Conservation (phyloP, 1,140 invertebrate genomes). For the Periplaneta americana region DNA sequence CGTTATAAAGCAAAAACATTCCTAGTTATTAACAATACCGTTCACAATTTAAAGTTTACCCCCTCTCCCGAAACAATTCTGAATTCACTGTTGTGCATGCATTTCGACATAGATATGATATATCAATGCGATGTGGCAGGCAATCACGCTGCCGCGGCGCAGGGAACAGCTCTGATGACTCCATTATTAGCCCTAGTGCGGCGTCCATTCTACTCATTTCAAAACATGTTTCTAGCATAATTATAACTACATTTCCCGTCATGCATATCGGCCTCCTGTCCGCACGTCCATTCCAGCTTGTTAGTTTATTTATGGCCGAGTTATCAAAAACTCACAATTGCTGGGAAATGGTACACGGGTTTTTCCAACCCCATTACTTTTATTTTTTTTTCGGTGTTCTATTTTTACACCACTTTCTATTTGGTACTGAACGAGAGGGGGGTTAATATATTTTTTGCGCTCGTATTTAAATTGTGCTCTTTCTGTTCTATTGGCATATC, state of each 20-base stretch:
- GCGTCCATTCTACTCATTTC: background rate
- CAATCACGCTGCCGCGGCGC: background rate
- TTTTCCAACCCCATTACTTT: background rate
- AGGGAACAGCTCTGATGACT: background rate
- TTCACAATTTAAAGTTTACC: no score
- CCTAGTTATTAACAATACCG: background rate
- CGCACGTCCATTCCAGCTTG: background rate
- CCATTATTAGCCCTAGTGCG: background rate
- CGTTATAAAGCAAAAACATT: background rate
- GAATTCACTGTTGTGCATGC: background rate
- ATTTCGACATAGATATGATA: background rate
- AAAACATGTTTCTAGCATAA: background rate
- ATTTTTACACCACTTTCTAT: background rate
- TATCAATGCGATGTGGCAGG: background rate
- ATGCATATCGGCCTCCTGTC: background rate
- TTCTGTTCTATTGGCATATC: background rate
- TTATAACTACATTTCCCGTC: background rate
- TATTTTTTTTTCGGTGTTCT: background rate
- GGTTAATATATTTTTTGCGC: background rate
- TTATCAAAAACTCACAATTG: background rate
- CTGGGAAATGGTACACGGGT: background rate
- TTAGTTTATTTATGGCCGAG: background rate
- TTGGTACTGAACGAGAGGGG: no score
- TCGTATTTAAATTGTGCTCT: background rate
- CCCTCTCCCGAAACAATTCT: no score